Evolutionary conservation across 2,797 vertebrate species (phyloP).

Genomic region (Hippoglossus hippoglossus): DNA sequence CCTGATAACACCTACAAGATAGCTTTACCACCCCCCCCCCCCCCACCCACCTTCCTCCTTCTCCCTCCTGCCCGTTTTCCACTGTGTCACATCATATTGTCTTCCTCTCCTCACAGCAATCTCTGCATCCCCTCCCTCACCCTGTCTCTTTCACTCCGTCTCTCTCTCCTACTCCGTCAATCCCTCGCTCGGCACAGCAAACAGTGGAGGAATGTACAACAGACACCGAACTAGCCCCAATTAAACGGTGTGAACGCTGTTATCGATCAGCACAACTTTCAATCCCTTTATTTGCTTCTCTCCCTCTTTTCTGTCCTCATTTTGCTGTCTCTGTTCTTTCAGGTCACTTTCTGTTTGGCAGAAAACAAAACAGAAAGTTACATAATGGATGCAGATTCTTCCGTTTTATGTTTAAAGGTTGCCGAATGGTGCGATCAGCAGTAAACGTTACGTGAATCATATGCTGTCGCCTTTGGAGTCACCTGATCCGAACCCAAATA

Average conservation of each 20-base stretch:
- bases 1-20: constrained; percentile 74
- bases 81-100: constrained; percentile 48
- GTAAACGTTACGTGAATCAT: neutral
- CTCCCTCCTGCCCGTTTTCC: constrained; percentile 33
- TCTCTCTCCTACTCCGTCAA: constrained; percentile 18
- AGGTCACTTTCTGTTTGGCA: neutral
- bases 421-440: neutral
- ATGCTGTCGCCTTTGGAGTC: neutral
- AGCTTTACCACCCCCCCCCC: constrained; percentile 17
- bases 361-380: neutral
- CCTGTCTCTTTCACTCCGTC: constrained; percentile 5
- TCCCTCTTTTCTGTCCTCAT: neutral
- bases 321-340: neutral
- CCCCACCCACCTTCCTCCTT: neutral
- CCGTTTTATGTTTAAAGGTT: neutral
- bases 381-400: neutral
- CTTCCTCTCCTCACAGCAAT: constrained; percentile 40
- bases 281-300: constrained; percentile 5
- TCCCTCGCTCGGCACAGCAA: constrained; percentile 25
- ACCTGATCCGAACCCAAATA: neutral
- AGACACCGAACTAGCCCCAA: constrained; percentile 38
- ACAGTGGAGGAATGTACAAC: constrained; percentile 61
- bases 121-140: constrained; percentile 30
- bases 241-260: constrained; percentile 33
- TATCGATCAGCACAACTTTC: constrained; percentile 8